Base-by-base conservation (phyloP, 23 tunicate genomes). In the Halocynthia roretzi region DNA sequence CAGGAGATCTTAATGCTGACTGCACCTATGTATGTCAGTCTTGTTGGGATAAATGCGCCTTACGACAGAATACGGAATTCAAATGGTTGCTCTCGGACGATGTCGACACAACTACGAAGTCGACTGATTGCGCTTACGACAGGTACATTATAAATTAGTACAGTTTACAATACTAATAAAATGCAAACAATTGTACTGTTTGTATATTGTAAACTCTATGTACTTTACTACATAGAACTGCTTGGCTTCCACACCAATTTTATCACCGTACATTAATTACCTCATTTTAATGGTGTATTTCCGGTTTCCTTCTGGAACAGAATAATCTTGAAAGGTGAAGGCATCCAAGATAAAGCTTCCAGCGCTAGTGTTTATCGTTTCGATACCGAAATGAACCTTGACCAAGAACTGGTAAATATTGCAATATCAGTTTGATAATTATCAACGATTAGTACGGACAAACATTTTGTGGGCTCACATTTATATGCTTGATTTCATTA, bases 1-100 rank as follows among this genome's bases (percentile, higher is more conserved):
- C 83, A 8, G 97, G 97, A 52, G 97, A 90, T 66, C 75, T 90
- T 8, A 90, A 90, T 68, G 97, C 97, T 8, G 97, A 90, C 58
- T 90, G 90, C 56, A 23, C 73, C 51, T 90, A 90, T 65, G 90
- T 90, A 14, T 68, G 81, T n/a, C 62, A 72, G 21, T 64, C 77
- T 20, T 65, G 77, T 40, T 86, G 93, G 93, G 72, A 81, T 20
- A 40, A 61, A 50, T 53, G 76, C 15, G 53, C 53, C 14, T 53
- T 86, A 52, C 63, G 81, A 61, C 68, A 57, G 8, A 72, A 81
- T 62, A 60, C 50, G 21, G 19, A 80, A 8, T 86, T 77, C 61
- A 61, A 56, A 49, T 86, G 93, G 93, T 31, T 86, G 73, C 76
- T 86, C 31, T 68, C 65, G 2, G 80, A 73, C 70, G 78, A 81